phyloP scores from a whole-genome alignment of 2,888 invertebrate genomes.

The Tenthredo livida region DNA sequence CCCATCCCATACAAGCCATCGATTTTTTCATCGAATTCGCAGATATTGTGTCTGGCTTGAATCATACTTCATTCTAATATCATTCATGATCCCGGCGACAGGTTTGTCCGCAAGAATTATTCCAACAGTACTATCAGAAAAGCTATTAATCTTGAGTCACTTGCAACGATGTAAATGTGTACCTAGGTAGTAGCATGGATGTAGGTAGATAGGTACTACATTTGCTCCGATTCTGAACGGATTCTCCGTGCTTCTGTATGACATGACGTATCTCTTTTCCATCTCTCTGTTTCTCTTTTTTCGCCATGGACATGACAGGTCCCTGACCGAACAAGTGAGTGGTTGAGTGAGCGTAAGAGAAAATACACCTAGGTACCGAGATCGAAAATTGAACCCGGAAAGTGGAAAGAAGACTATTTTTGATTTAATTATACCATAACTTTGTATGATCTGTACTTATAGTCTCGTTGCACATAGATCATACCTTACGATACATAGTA shows the following conservation, averaged over 20 bases:
- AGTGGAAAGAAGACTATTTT: neutral
- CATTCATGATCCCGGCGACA: neutral
- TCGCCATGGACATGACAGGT: neutral
- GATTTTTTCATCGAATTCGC: neutral
- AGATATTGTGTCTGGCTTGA: neutral
- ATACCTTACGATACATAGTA: neutral
- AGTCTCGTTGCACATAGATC: conserved; percentile 21
- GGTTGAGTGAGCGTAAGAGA: no score
- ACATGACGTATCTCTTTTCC: neutral
- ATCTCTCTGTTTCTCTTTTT: neutral
- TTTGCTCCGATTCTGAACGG: neutral
- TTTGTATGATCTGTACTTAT: neutral
- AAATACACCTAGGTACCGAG: no score
- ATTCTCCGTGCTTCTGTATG: neutral
- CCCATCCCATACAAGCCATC: neutral
- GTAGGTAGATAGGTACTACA: neutral
- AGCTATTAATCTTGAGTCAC: conserved; percentile 28
- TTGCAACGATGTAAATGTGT: neutral
- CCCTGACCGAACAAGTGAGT: neutral
- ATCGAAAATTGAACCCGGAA: no score
- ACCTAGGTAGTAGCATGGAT: neutral
- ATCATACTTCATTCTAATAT: neutral
- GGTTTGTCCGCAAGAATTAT: neutral
- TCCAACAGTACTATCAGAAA: neutral
- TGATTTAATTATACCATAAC: neutral